phyloP scores from a whole-genome alignment of 2,113 vertebrate genomes.

The Asarcornis scutulata region DNA sequence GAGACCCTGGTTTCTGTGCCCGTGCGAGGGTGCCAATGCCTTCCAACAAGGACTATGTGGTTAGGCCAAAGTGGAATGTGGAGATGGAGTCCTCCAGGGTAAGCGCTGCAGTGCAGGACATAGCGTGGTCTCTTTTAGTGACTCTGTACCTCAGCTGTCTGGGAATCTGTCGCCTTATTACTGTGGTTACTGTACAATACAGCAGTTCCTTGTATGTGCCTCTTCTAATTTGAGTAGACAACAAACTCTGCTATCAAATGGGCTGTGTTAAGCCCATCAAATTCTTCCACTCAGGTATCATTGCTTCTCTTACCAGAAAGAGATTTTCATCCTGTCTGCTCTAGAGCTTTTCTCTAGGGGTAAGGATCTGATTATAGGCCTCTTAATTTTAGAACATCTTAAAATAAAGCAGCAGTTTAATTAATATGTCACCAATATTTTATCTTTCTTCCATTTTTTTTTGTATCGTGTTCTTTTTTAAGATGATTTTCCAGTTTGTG shows the following conservation, averaged over 20 bases:
- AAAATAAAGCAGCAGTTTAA: neutral
- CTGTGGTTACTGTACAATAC: neutral
- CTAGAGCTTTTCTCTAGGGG: neutral
- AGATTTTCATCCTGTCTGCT: neutral
- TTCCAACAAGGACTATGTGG: slow-evolving; percentile 98
- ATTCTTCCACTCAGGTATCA: neutral
- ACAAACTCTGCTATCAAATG: neutral
- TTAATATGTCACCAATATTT: neutral
- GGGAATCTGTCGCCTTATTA: neutral
- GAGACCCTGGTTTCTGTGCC: slow-evolving; percentile 97
- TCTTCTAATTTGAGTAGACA: neutral
- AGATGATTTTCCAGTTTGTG: neutral
- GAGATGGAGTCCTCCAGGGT: slow-evolving; percentile 93
- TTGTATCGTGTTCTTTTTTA: neutral
- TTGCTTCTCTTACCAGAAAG: neutral
- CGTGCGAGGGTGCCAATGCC: slow-evolving; percentile 95
- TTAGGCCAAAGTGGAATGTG: slow-evolving; percentile 97
- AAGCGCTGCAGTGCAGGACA: slow-evolving; percentile 48
- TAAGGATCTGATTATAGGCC: neutral
- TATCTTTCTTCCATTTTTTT: neutral
- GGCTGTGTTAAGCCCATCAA: neutral
- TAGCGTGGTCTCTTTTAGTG: neutral
- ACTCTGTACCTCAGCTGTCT: neutral
- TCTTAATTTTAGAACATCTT: neutral
- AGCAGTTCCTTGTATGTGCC: neutral